Evolutionary conservation across 2,113 vertebrate genomes (phyloP), one percentile per base, ranked within the genome.

Genomic region (Megaceryle torquata): DNA sequence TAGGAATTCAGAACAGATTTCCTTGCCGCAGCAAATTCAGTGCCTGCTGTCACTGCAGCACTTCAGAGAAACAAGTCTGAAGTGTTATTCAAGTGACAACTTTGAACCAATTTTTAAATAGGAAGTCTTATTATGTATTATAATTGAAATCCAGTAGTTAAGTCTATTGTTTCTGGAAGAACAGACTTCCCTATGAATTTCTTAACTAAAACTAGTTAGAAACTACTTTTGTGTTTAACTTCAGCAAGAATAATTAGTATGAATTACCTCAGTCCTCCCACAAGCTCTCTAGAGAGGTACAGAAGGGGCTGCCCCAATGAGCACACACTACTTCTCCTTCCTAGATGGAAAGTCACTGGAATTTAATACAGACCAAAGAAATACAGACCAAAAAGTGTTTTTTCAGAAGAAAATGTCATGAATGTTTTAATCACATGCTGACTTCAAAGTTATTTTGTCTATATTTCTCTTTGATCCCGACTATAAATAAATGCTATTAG

Each of bases 401-500:
- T 37, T 89, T 51, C 84, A 88, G 95, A 95, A 53, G 10, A 86
- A 89, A 5, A 81, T 76, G 94, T 88, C 6, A 39, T 39, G 2
- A 43, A 9, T n/a, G 82, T 91, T 90, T 56, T 14, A 15, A 89
- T 78, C 63, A 86, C 19, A 78, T 37, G 9, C 22, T 90, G 67
- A 82, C 75, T 91, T 80, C 35, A 74, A 50, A 46, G 64, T 44
- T 93, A 28, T 31, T 95, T 91, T 86, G 8, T 39, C 51, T 70
- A 33, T 79, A 85, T 94, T 94, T 97, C 31, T 84, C 48, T 82
- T 96, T 89, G 57, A 79, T 75, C 63, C 39, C 82, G 60, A 91
- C 48, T 88, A 82, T 93, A 94, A 75, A 57, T 48, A 86, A 97
- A 93, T 69, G 41, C 22, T 95, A 77, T 89, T 91, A 78, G 64